Percentiles rank a stretch among this genome's conserved stretches.
Evolutionary conservation across 92 coral and sea anemone genomes (phyloP).

Genomic region (Zoanthus solanderi): DNA sequence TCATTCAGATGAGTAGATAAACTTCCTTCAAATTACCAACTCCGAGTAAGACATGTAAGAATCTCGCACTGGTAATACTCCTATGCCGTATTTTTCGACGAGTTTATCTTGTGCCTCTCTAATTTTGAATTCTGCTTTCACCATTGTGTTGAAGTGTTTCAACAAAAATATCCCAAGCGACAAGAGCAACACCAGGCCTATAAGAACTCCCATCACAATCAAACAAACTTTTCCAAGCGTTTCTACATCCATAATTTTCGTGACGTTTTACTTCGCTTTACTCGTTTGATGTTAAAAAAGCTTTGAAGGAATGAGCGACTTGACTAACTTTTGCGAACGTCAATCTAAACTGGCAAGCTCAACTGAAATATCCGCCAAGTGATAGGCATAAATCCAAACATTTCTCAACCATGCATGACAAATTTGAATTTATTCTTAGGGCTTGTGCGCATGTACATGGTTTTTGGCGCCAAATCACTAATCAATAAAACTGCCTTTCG

Average conservation of each 20-base stretch:
- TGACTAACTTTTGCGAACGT: not conserved
- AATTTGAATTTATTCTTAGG: no score
- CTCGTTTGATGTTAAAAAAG: not conserved
- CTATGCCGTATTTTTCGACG: conserved; percentile 28
- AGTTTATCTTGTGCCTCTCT: conserved; percentile 43
- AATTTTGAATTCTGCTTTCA: conserved; percentile 39
- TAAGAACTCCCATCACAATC: conserved; percentile 27
- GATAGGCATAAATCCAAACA: no score
- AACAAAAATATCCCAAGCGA: conserved; percentile 10
- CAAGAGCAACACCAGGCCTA: conserved; percentile 20
- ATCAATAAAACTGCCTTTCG: no score
- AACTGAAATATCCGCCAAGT: no score
- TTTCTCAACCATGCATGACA: no score
- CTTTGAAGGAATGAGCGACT: not conserved
- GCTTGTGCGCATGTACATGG: no score
- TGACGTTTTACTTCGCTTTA: not conserved
- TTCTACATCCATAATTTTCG: conserved; percentile 25
- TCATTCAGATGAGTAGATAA: not conserved
- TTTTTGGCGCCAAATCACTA: no score
- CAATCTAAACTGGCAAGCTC: no score
- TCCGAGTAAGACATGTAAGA: conserved; percentile 38
- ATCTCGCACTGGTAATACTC: conserved; percentile 36
- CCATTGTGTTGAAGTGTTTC: conserved; percentile 41
- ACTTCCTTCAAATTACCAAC: conserved; percentile 5
- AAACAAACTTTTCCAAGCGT: conserved; percentile 11